Evolutionary conservation across 2,888 invertebrate genomes (phyloP).

Genomic region (Synergus itoensis): DNA sequence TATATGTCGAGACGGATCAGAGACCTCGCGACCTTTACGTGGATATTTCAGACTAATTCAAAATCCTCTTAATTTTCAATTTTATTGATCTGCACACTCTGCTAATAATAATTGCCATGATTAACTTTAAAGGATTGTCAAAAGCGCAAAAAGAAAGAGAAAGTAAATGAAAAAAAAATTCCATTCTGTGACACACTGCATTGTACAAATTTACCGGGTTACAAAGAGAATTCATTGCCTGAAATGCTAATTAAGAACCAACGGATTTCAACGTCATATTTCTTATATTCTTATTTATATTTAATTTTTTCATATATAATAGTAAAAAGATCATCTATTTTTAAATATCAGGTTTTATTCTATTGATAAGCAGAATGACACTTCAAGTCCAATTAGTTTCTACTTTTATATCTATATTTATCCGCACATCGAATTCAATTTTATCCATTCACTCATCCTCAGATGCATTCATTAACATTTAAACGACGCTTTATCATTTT

Average conservation of each 20-base stretch:
- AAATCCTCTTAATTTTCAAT: conserved; percentile 9
- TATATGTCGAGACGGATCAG: conserved; percentile 37
- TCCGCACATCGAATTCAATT: background rate
- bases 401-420: background rate
- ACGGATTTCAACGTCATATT: too few species aligned
- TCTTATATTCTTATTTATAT: too few species aligned
- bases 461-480: conserved; percentile 36
- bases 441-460: background rate
- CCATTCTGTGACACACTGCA: too few species aligned
- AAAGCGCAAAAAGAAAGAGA: background rate
- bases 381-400: too few species aligned
- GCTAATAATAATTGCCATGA: background rate
- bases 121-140: background rate
- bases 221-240: too few species aligned
- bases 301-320: too few species aligned
- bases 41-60: conserved; percentile 32
- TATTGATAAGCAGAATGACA: background rate
- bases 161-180: background rate
- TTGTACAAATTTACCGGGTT: too few species aligned
- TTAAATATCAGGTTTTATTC: too few species aligned
- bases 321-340: too few species aligned
- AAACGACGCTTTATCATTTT: conserved; percentile 15
- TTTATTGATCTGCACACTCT: background rate
- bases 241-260: too few species aligned
- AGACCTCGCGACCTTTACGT: conserved; percentile 43